phyloP scores from a whole-genome alignment of 1,140 invertebrate species.

The Goniozus legneri region DNA sequence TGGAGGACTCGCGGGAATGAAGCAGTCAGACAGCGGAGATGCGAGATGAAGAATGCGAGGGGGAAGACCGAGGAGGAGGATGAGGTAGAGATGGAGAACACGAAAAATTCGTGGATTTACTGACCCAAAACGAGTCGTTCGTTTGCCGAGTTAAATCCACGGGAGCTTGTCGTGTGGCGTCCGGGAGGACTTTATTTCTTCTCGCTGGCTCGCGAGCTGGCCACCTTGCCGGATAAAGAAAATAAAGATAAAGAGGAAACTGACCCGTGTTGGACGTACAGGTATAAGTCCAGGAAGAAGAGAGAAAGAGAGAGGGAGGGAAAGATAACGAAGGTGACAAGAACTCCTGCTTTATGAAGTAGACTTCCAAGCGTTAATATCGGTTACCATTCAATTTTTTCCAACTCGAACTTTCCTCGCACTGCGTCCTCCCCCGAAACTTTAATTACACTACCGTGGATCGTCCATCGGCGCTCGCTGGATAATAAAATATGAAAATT shows the following conservation, averaged over 20 bases:
- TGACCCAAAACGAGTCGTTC: constrained; percentile 23
- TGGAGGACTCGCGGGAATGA: constrained; percentile 14
- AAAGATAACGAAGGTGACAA: background rate
- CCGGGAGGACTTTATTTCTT: no score
- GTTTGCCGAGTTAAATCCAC: constrained; percentile 28
- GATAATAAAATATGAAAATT: no score
- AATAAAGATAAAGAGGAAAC: constrained; percentile 42
- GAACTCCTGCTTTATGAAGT: constrained; percentile 21
- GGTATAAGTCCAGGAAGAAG: background rate
- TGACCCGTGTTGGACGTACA: constrained; percentile 2
- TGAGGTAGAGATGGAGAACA: background rate
- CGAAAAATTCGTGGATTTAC: constrained; percentile 14
- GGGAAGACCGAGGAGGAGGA: background rate
- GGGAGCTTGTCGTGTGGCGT: constrained; percentile 22
- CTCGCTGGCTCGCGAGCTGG: constrained; percentile 35
- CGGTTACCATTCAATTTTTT: no score
- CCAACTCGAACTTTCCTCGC: no score
- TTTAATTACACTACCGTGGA: no score
- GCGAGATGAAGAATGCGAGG: background rate
- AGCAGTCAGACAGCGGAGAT: no score
- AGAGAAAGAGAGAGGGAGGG: background rate
- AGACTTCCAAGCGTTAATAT: no score
- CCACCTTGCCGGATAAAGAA: constrained; percentile 40
- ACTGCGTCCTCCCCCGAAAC: no score
- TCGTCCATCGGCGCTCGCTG: no score